Conservation (phyloP, 2,797 vertebrate species). For the Distichodus sexfasciatus region DNA sequence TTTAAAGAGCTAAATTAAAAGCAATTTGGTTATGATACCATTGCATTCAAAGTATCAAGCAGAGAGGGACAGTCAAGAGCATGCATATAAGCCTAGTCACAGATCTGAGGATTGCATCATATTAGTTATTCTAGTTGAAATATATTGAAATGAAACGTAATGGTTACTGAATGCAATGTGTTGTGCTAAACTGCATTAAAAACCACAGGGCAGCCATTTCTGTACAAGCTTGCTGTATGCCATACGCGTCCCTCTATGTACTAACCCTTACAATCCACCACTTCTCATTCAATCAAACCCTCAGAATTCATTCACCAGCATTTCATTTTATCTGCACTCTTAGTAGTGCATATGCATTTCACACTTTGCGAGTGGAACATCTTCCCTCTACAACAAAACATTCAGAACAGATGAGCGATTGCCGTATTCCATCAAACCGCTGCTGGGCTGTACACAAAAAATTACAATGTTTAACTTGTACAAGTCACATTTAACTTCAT, state of each 20-base stretch:
- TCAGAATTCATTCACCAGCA: neutral
- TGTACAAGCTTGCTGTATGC: neutral
- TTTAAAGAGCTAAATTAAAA: slow-evolving; percentile 49
- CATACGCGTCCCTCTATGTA: neutral
- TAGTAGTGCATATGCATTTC: no score
- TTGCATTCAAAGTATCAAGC: slow-evolving; percentile 47
- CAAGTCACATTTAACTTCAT: neutral
- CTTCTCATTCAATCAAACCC: neutral
- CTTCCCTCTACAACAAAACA: neutral
- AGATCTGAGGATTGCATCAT: neutral
- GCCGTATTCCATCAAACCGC: no score
- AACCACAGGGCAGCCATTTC: neutral
- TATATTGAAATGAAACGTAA: neutral
- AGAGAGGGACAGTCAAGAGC: slow-evolving; percentile 32
- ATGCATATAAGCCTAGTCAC: slow-evolving; percentile 40
- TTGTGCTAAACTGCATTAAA: neutral
- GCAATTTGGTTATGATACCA: slow-evolving; percentile 42
- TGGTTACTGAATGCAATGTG: neutral
- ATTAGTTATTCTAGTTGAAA: neutral
- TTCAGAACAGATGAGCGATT: no score
- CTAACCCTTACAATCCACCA: neutral
- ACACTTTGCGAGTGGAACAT: no score
- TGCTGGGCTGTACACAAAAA: neutral
- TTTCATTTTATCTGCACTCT: no score
- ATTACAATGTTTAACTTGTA: neutral